phyloP scores from a whole-genome alignment of 1,140 invertebrate species.

The Tetranychus cinnabarinus region DNA sequence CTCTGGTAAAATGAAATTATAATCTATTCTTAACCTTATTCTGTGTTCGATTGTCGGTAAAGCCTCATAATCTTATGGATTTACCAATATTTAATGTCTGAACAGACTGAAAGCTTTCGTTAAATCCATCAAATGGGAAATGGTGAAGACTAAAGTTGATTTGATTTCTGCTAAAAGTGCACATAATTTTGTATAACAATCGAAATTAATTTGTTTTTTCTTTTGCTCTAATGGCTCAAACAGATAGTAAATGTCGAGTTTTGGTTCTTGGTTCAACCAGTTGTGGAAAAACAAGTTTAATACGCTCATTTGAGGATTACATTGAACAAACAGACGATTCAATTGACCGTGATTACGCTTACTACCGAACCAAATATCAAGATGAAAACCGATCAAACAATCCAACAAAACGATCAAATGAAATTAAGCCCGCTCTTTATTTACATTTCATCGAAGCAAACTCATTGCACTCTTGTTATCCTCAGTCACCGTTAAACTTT shows the following conservation, averaged over 20 bases:
- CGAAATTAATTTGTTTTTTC: too few species aligned
- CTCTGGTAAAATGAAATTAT: too few species aligned
- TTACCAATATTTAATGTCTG: too few species aligned
- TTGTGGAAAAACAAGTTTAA: conserved; percentile 4
- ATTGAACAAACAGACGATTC: neutral
- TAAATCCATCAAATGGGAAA: too few species aligned
- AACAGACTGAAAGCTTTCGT: too few species aligned
- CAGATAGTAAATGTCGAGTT: neutral
- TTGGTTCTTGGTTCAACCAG: conserved; percentile 3
- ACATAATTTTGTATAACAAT: too few species aligned
- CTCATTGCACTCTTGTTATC: conserved; percentile 2
- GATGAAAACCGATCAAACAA: neutral
- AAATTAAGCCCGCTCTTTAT: neutral
- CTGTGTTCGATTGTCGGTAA: too few species aligned
- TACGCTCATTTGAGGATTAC: neutral
- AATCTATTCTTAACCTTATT: too few species aligned
- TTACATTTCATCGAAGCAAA: neutral
- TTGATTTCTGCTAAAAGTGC: too few species aligned
- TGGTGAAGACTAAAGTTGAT: too few species aligned
- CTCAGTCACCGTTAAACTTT: conserved; percentile 27
- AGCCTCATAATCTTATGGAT: too few species aligned
- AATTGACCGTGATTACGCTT: neutral
- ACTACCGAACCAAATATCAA: neutral
- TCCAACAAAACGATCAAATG: neutral
- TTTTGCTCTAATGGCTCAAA: too few species aligned